A percentile compares a stretch with the other conserved stretches of the same genome.
Evolutionary conservation across 92 coral and sea anemone genomes (phyloP).

Genomic region (Siderastrea siderea): DNA sequence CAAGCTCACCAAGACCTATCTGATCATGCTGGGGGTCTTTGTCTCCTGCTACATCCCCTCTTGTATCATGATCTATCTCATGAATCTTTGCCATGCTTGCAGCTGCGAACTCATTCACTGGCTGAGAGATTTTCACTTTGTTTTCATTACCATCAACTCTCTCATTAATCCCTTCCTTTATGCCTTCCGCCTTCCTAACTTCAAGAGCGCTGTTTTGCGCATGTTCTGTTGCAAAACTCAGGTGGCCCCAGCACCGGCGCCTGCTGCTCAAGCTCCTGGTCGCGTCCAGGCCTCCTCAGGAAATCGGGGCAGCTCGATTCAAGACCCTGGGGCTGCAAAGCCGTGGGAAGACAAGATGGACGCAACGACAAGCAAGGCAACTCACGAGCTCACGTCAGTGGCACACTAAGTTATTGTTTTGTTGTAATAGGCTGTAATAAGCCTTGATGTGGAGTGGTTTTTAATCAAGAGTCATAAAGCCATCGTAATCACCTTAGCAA

Average conservation of each 20-base stretch:
- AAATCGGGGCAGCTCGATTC: neutral
- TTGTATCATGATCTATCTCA: slow-evolving; percentile 88
- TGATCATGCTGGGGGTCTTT: slow-evolving; percentile 83
- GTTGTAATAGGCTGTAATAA: too few species aligned
- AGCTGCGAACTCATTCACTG: slow-evolving; percentile 92
- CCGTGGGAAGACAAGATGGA: neutral
- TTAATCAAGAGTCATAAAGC: too few species aligned
- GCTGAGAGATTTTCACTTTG: slow-evolving; percentile 90
- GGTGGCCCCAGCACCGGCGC: slow-evolving; percentile 13
- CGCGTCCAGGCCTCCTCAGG: neutral
- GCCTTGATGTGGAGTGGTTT: too few species aligned
- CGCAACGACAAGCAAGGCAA: neutral
- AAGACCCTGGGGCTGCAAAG: neutral
- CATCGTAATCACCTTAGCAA: too few species aligned
- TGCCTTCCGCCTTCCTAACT: slow-evolving; percentile 85
- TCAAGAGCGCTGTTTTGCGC: slow-evolving; percentile 71
- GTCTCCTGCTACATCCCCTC: slow-evolving; percentile 90
- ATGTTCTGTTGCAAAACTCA: slow-evolving; percentile 30
- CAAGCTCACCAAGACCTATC: slow-evolving; percentile 80
- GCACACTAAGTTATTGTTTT: neutral
- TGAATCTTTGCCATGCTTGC: slow-evolving; percentile 90
- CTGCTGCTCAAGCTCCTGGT: neutral
- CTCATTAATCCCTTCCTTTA: slow-evolving; percentile 89
- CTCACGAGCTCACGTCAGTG: neutral
- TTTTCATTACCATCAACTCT: slow-evolving; percentile 85